phyloP scores from a whole-genome alignment of 2,888 invertebrate species.

The Leptinotarsa tumamoca region DNA sequence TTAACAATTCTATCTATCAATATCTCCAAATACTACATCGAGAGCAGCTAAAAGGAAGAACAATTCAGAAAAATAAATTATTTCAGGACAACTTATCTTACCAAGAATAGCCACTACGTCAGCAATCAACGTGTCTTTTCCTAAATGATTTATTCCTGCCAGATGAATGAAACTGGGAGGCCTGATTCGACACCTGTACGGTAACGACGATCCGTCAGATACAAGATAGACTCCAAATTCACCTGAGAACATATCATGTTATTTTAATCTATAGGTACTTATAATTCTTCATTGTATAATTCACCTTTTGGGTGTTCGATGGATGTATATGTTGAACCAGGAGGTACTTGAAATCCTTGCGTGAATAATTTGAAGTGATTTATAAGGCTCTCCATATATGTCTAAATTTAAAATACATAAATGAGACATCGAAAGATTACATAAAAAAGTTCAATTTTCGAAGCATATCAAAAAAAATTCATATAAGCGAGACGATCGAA shows the following conservation, averaged over 20 bases:
- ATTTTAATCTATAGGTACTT: neutral
- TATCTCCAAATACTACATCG: slow-evolving; percentile 74
- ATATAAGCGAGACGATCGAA: neutral
- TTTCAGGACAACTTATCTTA: slow-evolving; percentile 48
- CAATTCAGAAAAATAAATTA: neutral
- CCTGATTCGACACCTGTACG: slow-evolving; percentile 68
- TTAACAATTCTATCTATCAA: slow-evolving; percentile 68
- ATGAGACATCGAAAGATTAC: neutral
- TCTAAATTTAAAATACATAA: slow-evolving; percentile 56
- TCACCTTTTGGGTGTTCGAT: slow-evolving; percentile 90
- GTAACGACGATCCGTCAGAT: slow-evolving; percentile 84
- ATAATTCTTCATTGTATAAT: slow-evolving; percentile 62
- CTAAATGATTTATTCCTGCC: slow-evolving; percentile 74
- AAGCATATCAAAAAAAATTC: slow-evolving; percentile 25
- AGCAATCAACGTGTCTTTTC: slow-evolving; percentile 69
- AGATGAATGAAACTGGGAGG: slow-evolving; percentile 72
- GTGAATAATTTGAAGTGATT: slow-evolving; percentile 78
- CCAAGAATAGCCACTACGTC: slow-evolving; percentile 86
- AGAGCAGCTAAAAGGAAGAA: slow-evolving; percentile 59
- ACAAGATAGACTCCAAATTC: slow-evolving; percentile 90
- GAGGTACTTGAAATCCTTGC: slow-evolving; percentile 86
- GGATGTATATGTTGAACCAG: slow-evolving; percentile 84
- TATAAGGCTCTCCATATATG: slow-evolving; percentile 63
- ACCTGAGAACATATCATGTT: slow-evolving; percentile 48
- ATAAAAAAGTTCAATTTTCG: neutral